A percentile compares a stretch with the other conserved stretches of the same genome.
Conservation (phyloP, 2,888 invertebrate genomes). For the Malthinus flaveolus region DNA sequence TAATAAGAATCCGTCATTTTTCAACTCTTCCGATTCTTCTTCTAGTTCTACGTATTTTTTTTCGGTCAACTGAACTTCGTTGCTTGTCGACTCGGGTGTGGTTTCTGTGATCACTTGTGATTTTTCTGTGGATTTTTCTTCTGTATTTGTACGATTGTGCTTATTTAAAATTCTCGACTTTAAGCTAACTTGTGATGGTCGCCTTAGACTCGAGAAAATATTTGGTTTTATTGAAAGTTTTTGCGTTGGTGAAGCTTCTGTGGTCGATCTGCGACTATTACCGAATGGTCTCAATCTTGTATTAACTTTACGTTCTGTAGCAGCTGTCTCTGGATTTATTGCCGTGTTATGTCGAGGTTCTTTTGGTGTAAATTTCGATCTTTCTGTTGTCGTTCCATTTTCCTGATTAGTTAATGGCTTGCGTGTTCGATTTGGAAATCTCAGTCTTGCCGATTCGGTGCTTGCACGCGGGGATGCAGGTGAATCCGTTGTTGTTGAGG, state of each 20-base stretch:
- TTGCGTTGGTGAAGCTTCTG: conserved; percentile 43
- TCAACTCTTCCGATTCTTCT: conserved; percentile 52
- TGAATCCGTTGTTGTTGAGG: conserved; percentile 47
- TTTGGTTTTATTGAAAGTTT: conserved; percentile 51
- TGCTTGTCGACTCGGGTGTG: conserved; percentile 37
- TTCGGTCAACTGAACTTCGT: conserved; percentile 15
- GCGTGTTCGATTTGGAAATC: conserved; percentile 58
- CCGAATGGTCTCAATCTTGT: conserved; percentile 49
- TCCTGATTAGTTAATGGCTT: conserved; percentile 53
- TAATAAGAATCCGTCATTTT: conserved; percentile 57
- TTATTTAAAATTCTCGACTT: conserved; percentile 43
- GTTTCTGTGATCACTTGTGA: conserved; percentile 47
- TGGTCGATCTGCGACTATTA: conserved; percentile 41
- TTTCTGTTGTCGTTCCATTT: conserved; percentile 52
- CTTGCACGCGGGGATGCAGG: conserved; percentile 10
- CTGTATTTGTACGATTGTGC: conserved; percentile 35
- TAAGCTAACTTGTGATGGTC: conserved; percentile 45
- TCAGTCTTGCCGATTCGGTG: conserved; percentile 47
- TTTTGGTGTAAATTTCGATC: conserved; percentile 50
- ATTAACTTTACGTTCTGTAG: conserved; percentile 35
- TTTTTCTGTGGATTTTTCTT: conserved; percentile 46
- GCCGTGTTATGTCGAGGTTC: conserved; percentile 44
- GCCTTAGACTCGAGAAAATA: conserved; percentile 45
- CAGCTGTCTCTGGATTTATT: conserved; percentile 34
- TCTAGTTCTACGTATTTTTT: conserved; percentile 20